Evolutionary conservation across 2,797 vertebrate species (phyloP).

Genomic region (Gallinago nigripennis): DNA sequence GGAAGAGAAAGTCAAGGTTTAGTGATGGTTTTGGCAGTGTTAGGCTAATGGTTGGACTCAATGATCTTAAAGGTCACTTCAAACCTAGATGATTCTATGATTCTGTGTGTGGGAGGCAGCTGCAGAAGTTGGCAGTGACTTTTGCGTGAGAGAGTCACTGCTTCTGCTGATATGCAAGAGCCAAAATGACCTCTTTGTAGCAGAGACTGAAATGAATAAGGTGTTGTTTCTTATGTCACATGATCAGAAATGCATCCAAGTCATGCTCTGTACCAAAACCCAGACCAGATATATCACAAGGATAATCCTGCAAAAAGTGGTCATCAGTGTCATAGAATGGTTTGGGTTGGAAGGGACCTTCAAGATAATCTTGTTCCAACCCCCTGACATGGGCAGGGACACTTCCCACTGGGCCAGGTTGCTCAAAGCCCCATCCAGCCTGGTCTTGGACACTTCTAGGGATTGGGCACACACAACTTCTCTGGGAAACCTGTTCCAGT

Average conservation of each 20-base stretch:
- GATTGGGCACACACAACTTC: too few species aligned
- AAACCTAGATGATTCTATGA: too few species aligned
- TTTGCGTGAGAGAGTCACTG: neutral
- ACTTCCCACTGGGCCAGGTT: too few species aligned
- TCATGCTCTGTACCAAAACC: neutral
- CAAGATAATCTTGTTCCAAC: too few species aligned
- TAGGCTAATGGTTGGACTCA: too few species aligned
- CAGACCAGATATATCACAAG: neutral
- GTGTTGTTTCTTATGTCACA: neutral
- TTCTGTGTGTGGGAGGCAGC: neutral
- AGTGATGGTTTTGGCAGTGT: too few species aligned
- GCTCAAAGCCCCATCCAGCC: too few species aligned
- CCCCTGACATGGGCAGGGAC: too few species aligned
- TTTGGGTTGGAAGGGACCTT: too few species aligned
- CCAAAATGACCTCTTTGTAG: neutral
- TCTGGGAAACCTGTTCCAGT: too few species aligned
- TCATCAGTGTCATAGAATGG: neutral
- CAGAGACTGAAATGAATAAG: neutral
- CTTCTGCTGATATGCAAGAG: neutral
- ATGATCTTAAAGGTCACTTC: too few species aligned
- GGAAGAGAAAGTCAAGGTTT: neutral
- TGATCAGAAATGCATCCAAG: neutral
- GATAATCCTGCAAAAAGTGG: neutral
- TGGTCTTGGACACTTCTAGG: too few species aligned
- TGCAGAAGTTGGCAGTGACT: neutral